These are phyloP conservation scores for Echeneis naucrates DNA, from an alignment of 2,797 vertebrate species.

Conservation along the genomic window DNA sequence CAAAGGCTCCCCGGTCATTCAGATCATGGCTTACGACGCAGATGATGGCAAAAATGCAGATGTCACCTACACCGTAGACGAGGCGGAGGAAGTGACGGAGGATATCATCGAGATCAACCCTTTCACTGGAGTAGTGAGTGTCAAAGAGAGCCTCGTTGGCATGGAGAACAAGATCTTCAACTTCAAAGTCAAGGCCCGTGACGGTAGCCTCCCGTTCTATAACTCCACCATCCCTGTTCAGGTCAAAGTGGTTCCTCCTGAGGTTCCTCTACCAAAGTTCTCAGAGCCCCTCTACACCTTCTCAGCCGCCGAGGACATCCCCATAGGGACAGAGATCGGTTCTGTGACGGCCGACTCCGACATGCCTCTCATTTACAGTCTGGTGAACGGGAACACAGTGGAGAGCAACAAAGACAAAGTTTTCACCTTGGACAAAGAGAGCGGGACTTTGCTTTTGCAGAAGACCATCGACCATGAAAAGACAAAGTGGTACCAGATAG, in stretches of 20 bases:
- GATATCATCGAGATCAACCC: conserved; percentile 95
- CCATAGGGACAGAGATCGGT: conserved; percentile 93
- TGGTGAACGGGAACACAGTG: conserved; percentile 94
- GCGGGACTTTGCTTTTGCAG: conserved; percentile 89
- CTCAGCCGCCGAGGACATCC: conserved; percentile 92
- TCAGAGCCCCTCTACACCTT: conserved; percentile 96
- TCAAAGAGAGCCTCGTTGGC: conserved; percentile 92
- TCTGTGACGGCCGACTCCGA: conserved; percentile 90
- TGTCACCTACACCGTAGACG: conserved; percentile 93
- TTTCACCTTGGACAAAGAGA: conserved; percentile 90
- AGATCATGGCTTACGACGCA: conserved; percentile 94
- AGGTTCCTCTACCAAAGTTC: conserved; percentile 93
- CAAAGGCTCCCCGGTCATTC: conserved; percentile 93
- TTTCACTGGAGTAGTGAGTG: conserved; percentile 91
- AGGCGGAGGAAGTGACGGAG: conserved; percentile 86
- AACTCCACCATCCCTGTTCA: conserved; percentile 92
- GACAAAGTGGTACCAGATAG: conserved; percentile 96
- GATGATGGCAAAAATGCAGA: conserved; percentile 98
- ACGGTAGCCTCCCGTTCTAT: conserved; percentile 93
- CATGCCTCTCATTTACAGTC: conserved; percentile 94
- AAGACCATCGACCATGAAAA: conserved; percentile 94
- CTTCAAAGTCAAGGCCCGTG: conserved; percentile 95
- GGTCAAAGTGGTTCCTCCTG: conserved; percentile 92
- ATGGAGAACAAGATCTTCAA: conserved; percentile 95
- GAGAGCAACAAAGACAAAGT: conserved; percentile 94